phyloP scores from a whole-genome alignment of 2,888 invertebrate genomes.

The Aporophyla nigra region DNA sequence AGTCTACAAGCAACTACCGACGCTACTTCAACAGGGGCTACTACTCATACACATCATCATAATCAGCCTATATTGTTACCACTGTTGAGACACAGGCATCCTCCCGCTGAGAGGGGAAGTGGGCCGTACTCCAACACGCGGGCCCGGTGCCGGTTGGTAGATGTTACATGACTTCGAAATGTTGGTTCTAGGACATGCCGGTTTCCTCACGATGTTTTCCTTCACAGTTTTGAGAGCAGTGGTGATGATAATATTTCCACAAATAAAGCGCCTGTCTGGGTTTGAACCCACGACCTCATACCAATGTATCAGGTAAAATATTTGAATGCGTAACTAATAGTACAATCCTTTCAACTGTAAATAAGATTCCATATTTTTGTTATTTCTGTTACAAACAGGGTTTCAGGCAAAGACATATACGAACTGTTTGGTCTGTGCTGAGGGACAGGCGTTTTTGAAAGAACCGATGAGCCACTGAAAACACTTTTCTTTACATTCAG shows the following conservation, averaged over 20 bases:
- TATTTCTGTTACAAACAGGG: background rate
- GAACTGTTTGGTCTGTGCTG: background rate
- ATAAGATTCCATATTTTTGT: background rate
- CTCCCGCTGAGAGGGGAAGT: no score
- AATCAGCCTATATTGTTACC: no score
- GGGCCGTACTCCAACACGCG: no score
- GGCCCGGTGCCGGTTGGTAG: no score
- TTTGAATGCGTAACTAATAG: background rate
- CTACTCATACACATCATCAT: no score
- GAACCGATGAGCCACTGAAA: background rate
- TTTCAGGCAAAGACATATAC: background rate
- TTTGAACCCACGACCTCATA: background rate
- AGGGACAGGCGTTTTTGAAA: background rate
- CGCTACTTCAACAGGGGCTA: background rate
- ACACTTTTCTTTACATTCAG: background rate
- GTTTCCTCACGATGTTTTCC: no score
- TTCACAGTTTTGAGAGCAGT: no score
- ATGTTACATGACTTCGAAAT: no score
- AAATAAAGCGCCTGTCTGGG: no score
- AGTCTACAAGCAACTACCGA: background rate
- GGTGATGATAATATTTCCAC: no score
- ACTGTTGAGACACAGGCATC: no score
- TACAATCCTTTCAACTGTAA: background rate
- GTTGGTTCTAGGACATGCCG: no score
- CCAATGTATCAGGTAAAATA: background rate